Evolutionary conservation across 2,113 vertebrate species (phyloP), one percentile per base, ranked within the genome.

Genomic region (Odocoileus hemionus): DNA sequence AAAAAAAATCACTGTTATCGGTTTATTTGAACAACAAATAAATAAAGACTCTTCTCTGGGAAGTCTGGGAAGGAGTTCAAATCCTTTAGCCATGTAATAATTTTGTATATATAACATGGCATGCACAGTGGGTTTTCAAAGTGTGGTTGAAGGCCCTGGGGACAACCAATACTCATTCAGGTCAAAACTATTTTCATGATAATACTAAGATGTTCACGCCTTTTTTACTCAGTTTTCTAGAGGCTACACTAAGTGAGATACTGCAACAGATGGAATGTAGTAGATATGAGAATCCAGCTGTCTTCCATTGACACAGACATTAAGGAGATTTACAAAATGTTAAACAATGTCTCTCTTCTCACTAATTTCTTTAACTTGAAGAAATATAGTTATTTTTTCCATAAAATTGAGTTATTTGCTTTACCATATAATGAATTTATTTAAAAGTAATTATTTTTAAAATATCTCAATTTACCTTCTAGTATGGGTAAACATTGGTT

Each of bases 151-250:
- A 87, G 10, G 0, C 39, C 25, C 45, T 43, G 14, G 9, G 79
- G 26, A 43, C 39, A 50, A n/a, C 39, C 45, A 58, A 7, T 10
- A 87, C 13, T 13, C 36, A 78, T 58, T 54, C 67, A 86, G 55
- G 47, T 86, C 58, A 54, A 95, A 95, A 95, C 33, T 89, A 30
- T 89, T 96, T 96, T 92, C 30, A 82, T 43, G n/a, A 78, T 55
- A 70, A 91, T 36, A 26, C 70, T 60, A 70, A 64, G 52, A 76
- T 52, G 17, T 52, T 45, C 28, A 16, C 5, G 30, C 28, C 39
- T 47, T 96, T 89, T 94, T 58, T 0, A 36, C 30, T 92, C 28
- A 67, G 47, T 88, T 95, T 58, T 84, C 50, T 33, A 86, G 43
- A 78, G 80, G 15, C 25, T 43, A 26, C 10, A 0, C 33, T 25